These are phyloP conservation scores for Cottoperca gobio DNA, from an alignment of 2,797 vertebrate genomes.

Conservation along the genomic window DNA sequence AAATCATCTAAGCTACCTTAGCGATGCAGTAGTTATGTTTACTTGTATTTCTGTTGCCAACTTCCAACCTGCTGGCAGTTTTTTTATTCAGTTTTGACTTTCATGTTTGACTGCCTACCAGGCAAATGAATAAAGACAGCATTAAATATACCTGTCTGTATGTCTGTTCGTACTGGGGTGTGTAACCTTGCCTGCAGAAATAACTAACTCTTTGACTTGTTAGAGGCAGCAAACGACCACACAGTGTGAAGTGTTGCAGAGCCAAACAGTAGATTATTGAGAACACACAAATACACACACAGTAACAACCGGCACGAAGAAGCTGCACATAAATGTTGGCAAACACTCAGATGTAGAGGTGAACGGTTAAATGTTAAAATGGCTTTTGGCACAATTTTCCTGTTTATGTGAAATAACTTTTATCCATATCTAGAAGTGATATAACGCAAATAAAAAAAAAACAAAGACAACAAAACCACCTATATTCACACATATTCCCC, in stretches of 20 bases:
- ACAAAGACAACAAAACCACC: constrained; percentile 19
- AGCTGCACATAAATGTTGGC: constrained; percentile 18
- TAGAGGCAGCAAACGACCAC: constrained; percentile 16
- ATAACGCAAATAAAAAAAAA: constrained; percentile 25
- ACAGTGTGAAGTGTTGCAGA: constrained; percentile 12
- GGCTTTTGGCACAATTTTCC: constrained; percentile 18
- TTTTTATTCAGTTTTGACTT: not conserved
- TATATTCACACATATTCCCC: not conserved
- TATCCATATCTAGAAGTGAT: not conserved
- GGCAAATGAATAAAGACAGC: not conserved
- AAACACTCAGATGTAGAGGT: constrained; percentile 4
- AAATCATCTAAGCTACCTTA: not conserved
- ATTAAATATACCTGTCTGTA: not conserved
- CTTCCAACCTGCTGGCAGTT: not conserved
- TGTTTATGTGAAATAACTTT: constrained; percentile 31
- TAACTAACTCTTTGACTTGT: constrained; percentile 42
- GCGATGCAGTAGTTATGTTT: not conserved
- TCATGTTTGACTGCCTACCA: not conserved
- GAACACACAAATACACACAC: not conserved
- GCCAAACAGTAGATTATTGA: not conserved
- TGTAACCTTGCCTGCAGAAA: constrained; percentile 51
- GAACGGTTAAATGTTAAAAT: constrained; percentile 18
- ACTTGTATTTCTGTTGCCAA: not conserved
- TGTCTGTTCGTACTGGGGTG: constrained; percentile 3
- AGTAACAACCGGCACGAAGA: too few species aligned